Evolutionary conservation across 2,888 invertebrate genomes (phyloP).

Genomic region (Suillia variegata): DNA sequence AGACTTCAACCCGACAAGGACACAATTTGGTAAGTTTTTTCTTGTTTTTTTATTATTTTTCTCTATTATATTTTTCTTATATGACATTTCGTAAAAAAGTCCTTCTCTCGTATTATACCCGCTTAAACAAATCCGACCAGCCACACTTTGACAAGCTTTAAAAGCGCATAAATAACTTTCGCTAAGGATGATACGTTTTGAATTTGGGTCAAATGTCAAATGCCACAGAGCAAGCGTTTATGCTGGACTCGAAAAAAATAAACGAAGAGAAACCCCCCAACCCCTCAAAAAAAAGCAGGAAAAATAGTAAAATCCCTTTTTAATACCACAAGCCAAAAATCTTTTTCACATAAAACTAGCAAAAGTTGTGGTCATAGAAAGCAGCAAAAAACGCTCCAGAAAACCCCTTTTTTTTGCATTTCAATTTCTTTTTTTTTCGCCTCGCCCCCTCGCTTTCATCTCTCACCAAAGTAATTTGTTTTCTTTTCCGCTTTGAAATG

Average conservation of each 20-base stretch:
- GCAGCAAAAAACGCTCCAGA: no score
- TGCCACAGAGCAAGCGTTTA: no score
- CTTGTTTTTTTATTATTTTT: background rate
- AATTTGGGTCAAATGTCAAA: constrained; percentile 3
- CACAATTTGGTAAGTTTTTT: background rate
- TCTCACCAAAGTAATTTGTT: constrained; percentile 1
- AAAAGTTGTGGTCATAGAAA: background rate
- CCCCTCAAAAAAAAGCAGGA: background rate
- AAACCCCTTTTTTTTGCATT: no score
- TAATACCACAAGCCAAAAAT: background rate
- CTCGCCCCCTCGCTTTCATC: background rate
- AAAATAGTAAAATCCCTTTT: background rate
- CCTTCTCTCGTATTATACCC: background rate
- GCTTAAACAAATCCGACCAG: background rate
- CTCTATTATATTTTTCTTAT: no score
- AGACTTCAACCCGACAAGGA: background rate
- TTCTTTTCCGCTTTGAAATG: background rate
- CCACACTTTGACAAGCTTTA: background rate
- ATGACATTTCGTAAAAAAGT: background rate
- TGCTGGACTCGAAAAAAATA: no score
- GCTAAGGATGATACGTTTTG: background rate
- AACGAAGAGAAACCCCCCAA: no score
- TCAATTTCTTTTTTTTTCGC: no score
- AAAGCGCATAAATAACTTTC: background rate
- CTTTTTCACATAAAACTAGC: background rate